Evolutionary conservation across 2,888 invertebrate genomes (phyloP).

Genomic region (Xylocampa areola): DNA sequence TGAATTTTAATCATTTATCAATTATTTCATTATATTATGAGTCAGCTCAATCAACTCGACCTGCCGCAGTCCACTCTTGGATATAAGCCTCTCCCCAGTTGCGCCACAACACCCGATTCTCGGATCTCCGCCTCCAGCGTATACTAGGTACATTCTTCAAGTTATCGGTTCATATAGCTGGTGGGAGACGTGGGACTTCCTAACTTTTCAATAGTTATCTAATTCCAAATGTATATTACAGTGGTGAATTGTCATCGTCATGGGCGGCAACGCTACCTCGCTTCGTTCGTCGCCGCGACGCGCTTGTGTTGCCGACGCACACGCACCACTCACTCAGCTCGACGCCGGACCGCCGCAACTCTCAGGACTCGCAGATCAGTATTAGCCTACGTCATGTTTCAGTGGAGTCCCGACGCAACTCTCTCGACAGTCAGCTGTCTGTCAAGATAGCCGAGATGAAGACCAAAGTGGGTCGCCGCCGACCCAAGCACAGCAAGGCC

Average conservation of each 20-base stretch:
- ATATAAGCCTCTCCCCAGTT: constrained; percentile 15
- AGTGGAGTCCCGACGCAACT: constrained; percentile 95
- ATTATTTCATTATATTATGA: neutral
- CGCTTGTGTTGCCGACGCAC: constrained; percentile 91
- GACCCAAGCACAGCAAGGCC: constrained; percentile 83
- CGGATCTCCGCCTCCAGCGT: neutral
- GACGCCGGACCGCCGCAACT: constrained; percentile 90
- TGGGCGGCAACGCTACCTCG: constrained; percentile 97
- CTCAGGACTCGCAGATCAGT: constrained; percentile 92
- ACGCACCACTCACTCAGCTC: constrained; percentile 87
- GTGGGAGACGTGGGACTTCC: too few relatives aligned
- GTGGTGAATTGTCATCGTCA: constrained; percentile 96
- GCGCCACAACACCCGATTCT: neutral
- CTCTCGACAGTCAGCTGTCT: constrained; percentile 96
- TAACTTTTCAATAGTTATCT: neutral
- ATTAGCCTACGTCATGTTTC: constrained; percentile 95
- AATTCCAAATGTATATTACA: constrained; percentile 63
- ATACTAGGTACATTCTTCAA: constrained; percentile 10
- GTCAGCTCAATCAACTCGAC: constrained; percentile 10
- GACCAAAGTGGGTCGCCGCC: constrained; percentile 91
- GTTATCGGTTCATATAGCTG: neutral
- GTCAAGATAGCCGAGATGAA: constrained; percentile 96
- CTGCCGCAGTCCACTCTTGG: constrained; percentile 5
- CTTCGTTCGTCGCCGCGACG: constrained; percentile 95
- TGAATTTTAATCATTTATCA: too few relatives aligned